Percentiles rank a stretch among this genome's conserved stretches.
These are phyloP conservation scores for Dasyprocta punctata DNA, from an alignment of 2,113 vertebrate species.

Conservation along the genomic window DNA sequence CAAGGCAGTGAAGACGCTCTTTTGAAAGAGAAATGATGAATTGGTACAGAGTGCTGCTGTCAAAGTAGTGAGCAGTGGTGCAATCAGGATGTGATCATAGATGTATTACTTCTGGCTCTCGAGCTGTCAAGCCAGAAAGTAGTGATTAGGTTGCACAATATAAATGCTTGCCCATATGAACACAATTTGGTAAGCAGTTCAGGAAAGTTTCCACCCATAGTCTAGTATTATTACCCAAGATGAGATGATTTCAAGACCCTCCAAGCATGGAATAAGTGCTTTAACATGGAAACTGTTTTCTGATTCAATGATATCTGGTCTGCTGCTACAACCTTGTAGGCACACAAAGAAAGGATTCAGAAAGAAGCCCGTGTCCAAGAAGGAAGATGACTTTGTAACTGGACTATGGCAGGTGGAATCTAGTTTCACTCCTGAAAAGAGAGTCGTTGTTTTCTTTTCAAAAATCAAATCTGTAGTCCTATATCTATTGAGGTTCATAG, in stretches of 20 bases:
- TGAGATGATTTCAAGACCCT: conserved; percentile 20
- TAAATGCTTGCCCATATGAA: conserved; percentile 48
- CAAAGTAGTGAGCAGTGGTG: background rate
- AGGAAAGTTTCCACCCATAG: conserved; percentile 38
- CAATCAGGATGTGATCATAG: conserved; percentile 43
- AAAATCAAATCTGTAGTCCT: background rate
- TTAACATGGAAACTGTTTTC: conserved; percentile 31
- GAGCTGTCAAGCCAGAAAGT: background rate
- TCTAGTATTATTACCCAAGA: background rate
- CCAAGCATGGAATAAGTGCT: background rate
- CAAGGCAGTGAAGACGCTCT: conserved; percentile 40
- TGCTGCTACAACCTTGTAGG: background rate
- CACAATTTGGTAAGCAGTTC: conserved; percentile 41
- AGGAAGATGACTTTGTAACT: background rate
- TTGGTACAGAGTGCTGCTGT: background rate
- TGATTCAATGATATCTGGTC: background rate
- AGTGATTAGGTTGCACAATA: background rate
- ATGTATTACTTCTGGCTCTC: background rate
- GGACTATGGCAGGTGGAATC: background rate
- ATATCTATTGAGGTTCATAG: background rate
- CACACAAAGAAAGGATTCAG: background rate
- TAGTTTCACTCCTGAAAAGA: background rate
- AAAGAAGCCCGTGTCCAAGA: background rate
- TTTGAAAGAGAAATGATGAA: conserved; percentile 63
- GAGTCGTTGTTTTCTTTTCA: background rate